Conservation (phyloP, 1,140 invertebrate species). For the Brachionus angularis region DNA sequence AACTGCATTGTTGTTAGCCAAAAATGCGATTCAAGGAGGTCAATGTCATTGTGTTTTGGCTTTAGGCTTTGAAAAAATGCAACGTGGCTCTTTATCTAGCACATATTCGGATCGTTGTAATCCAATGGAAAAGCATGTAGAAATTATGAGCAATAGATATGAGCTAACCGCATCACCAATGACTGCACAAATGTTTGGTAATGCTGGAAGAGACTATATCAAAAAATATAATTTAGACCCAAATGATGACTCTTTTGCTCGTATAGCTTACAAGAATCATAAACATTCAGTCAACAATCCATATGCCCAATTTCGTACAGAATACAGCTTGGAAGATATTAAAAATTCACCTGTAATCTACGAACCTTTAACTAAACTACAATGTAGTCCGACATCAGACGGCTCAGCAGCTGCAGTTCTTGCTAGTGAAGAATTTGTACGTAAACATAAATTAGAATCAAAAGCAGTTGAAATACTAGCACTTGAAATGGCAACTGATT, state of each 20-base stretch:
- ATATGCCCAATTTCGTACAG: constrained; percentile 84
- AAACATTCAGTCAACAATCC: constrained; percentile 93
- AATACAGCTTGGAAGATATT: constrained; percentile 83
- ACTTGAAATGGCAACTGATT: constrained; percentile 92
- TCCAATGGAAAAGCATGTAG: constrained; percentile 86
- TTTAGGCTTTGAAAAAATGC: constrained; percentile 97
- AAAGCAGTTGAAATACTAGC: constrained; percentile 82
- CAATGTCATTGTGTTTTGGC: constrained; percentile 76
- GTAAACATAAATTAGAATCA: constrained; percentile 70
- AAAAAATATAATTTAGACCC: constrained; percentile 72
- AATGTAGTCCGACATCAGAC: constrained; percentile 90
- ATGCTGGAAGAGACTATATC: constrained; percentile 93
- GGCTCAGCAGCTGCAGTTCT: constrained; percentile 85
- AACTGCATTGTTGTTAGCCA: constrained; percentile 79
- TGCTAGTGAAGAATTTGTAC: constrained; percentile 84
- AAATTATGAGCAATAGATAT: constrained; percentile 73
- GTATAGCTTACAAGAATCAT: constrained; percentile 96
- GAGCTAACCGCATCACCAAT: constrained; percentile 76
- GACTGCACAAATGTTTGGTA: constrained; percentile 91
- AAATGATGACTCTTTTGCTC: constrained; percentile 79
- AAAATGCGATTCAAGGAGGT: constrained; percentile 80
- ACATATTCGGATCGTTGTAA: constrained; percentile 82
- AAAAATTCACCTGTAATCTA: constrained; percentile 76
- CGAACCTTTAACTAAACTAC: constrained; percentile 84
- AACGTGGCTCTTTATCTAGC: constrained; percentile 75